Evolutionary conservation across 2,888 invertebrate genomes (phyloP), one percentile per base, ranked within the genome.

Genomic region (Epistrophella euchroma): DNA sequence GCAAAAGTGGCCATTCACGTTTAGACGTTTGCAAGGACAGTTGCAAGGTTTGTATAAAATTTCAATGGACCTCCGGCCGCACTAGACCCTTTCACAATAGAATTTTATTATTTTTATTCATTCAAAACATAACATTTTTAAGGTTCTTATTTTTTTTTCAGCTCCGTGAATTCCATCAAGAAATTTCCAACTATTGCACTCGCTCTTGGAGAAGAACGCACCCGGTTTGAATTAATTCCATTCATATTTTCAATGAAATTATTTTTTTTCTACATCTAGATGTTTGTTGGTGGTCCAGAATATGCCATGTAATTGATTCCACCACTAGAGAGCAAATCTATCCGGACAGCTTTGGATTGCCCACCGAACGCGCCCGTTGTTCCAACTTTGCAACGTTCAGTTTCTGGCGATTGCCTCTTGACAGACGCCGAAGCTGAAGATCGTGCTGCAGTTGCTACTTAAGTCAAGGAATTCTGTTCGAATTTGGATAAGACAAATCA

Each of bases 341-440:
- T n/a, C n/a, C n/a, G n/a, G n/a, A n/a, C n/a, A n/a, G n/a, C n/a
- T n/a, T n/a, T n/a, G n/a, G n/a, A n/a, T n/a, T n/a, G n/a, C n/a
- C n/a, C n/a, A n/a, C n/a, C n/a, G n/a, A n/a, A n/a, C n/a, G n/a
- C n/a, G n/a, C n/a, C n/a, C n/a, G 99, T 99, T 93, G 97, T 99
- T 80, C 99, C 99, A 0, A 94, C 99, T 74, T 96, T 99, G 64
- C 97, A 98, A 91, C 95, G 99, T 88, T 93, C 98, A 77, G 96
- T 98, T 15, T 95, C 96, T 11, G 99, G 98, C 47, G 98, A 98
- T 93, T 98, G 96, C 88, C 94, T 99, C 76, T 94, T 99, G 56
- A 99, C 99, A 93, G 99, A 99, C 92, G 96, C 97, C 1, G 99
- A 99, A 93, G 99, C 99, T 0, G 99, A 99, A 93, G 99, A 99